Percentiles rank a stretch among this genome's conserved stretches.
Conservation (phyloP, 1,140 invertebrate species). For the Eriosoma lanigerum region DNA sequence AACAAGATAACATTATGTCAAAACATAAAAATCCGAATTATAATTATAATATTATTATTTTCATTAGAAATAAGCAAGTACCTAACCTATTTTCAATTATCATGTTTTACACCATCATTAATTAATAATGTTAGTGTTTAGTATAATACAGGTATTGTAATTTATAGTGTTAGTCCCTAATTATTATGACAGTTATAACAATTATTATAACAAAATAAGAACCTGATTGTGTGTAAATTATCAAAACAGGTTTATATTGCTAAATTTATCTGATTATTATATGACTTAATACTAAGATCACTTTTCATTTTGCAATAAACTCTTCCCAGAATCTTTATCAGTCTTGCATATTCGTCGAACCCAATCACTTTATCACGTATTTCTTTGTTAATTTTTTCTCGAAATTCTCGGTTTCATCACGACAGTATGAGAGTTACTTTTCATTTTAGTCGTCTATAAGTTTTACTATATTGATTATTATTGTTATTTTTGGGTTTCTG, state of each 20-base stretch:
- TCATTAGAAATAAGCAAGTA: not conserved
- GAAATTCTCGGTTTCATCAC: not conserved
- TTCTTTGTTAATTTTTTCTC: constrained; percentile 5
- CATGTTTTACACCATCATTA: not conserved
- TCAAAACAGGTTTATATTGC: not conserved
- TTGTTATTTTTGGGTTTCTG: too few relatives aligned
- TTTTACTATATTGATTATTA: too few relatives aligned
- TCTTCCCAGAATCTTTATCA: not conserved
- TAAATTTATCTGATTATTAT: not conserved
- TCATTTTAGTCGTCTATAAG: not conserved
- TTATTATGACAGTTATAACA: not conserved
- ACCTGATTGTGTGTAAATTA: not conserved
- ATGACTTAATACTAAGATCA: constrained; percentile 11
- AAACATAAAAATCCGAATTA: too few relatives aligned
- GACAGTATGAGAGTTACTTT: not conserved
- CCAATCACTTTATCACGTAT: not conserved
- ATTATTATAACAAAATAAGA: not conserved
- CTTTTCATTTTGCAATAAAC: not conserved
- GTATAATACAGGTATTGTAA: too few relatives aligned
- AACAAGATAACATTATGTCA: too few relatives aligned
- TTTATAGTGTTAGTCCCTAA: not conserved
- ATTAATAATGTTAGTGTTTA: not conserved
- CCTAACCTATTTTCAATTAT: not conserved
- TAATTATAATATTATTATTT: not conserved
- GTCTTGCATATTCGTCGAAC: not conserved